phyloP scores from a whole-genome alignment of 2,797 vertebrate genomes.

The Sciurus vulgaris region DNA sequence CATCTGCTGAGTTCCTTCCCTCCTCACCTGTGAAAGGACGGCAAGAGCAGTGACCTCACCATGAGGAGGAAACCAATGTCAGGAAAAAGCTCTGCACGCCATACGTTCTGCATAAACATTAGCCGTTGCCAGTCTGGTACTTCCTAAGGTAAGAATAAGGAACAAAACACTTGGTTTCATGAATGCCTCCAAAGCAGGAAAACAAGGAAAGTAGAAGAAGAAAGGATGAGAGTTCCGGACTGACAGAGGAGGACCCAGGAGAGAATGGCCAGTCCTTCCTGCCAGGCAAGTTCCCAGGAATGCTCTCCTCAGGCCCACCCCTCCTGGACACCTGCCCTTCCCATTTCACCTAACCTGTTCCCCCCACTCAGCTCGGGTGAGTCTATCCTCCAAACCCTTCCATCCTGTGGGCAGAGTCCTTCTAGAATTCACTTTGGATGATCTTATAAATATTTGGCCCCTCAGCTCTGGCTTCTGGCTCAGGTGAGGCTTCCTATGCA shows the following conservation, averaged over 20 bases:
- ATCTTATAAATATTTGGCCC: not conserved
- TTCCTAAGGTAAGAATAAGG: not conserved
- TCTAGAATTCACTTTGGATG: not conserved
- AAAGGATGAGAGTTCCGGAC: rapidly evolving
- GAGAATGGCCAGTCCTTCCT: too few species aligned
- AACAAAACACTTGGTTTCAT: too few species aligned
- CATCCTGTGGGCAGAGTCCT: not conserved
- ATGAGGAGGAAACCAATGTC: rapidly evolving
- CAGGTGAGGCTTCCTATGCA: not conserved
- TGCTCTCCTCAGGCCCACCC: not conserved
- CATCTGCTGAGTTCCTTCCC: rapidly evolving
- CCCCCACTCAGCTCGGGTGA: rapidly evolving
- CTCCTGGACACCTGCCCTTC: not conserved
- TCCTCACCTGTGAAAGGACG: rapidly evolving
- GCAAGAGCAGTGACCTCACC: rapidly evolving
- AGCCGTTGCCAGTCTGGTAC: not conserved
- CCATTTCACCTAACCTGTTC: not conserved
- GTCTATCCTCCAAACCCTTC: not conserved
- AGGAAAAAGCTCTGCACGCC: not conserved
- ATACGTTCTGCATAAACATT: rapidly evolving
- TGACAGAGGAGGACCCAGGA: not conserved
- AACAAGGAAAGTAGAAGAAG: not conserved
- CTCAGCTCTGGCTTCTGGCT: not conserved
- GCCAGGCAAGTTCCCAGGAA: not conserved
- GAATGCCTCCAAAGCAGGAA: not conserved